phyloP scores from a whole-genome alignment of 1,140 invertebrate species.

The Nautilus pompilius region DNA sequence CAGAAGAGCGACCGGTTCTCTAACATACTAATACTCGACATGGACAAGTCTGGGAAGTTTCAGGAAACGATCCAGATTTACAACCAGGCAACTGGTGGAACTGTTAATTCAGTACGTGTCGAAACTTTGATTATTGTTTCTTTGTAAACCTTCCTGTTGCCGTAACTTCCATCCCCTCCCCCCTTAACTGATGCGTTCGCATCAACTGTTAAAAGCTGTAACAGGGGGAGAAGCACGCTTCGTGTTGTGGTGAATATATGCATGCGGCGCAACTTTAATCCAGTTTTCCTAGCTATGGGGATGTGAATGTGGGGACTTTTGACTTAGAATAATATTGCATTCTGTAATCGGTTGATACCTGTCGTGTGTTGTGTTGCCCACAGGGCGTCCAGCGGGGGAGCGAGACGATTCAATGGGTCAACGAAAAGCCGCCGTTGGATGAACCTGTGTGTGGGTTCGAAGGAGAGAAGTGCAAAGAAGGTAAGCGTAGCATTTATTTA shows the following conservation, averaged over 20 bases:
- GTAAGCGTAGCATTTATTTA: no score
- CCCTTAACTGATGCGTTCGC: background rate
- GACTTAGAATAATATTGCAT: no score
- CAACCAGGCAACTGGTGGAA: conserved; percentile 7
- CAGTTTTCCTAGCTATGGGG: background rate
- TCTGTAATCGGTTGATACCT: no score
- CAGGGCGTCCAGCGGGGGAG: no score
- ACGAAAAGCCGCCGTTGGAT: conserved; percentile 32
- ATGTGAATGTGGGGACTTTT: no score
- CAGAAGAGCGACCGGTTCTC: conserved; percentile 32
- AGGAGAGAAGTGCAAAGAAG: conserved; percentile 32
- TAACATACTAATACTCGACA: conserved; percentile 42
- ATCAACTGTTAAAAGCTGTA: background rate
- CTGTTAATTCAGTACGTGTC: conserved; percentile 7
- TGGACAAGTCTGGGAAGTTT: conserved; percentile 38
- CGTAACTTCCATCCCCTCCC: background rate
- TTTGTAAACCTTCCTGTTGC: background rate
- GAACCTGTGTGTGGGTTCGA: conserved; percentile 42
- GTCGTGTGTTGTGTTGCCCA: no score
- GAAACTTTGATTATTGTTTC: background rate
- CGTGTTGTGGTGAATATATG: background rate
- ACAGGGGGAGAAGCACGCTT: background rate
- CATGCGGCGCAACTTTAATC: background rate
- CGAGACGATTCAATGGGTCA: no score
- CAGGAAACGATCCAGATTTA: conserved; percentile 9